phyloP scores from a whole-genome alignment of 2,797 vertebrate genomes.

The Emys orbicularis region DNA sequence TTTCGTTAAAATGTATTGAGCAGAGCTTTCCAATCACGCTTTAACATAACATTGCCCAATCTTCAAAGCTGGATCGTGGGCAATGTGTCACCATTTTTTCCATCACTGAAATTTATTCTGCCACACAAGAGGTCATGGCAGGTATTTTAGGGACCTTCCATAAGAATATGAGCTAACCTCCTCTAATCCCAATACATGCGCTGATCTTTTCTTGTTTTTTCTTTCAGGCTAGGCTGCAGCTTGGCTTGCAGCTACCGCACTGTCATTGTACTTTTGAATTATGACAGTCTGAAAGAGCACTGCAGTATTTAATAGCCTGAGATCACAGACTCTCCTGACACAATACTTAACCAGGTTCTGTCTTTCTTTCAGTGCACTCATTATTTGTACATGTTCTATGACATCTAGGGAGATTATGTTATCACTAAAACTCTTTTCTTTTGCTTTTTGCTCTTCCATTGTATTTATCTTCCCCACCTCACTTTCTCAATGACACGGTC shows the following conservation, averaged over 20 bases:
- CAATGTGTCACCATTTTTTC: constrained; percentile 60
- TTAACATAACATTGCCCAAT: constrained; percentile 60
- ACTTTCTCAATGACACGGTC: background rate
- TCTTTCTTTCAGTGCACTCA: constrained; percentile 67
- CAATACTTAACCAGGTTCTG: constrained; percentile 70
- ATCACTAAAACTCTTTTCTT: constrained; percentile 46
- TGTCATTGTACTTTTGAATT: constrained; percentile 74
- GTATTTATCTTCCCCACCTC: constrained; percentile 44
- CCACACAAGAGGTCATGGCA: constrained; percentile 53
- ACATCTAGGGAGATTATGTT: constrained; percentile 66
- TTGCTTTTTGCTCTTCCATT: constrained; percentile 33
- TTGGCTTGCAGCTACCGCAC: constrained; percentile 38
- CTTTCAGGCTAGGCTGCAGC: constrained; percentile 31
- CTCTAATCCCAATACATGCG: constrained; percentile 53
- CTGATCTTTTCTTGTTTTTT: constrained; percentile 42
- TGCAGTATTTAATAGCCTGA: constrained; percentile 76
- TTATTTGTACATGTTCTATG: constrained; percentile 73
- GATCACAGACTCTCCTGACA: constrained; percentile 71
- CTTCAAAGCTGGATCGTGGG: constrained; percentile 37
- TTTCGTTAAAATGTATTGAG: constrained; percentile 82
- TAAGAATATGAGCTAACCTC: constrained; percentile 74
- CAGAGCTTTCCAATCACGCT: constrained; percentile 79
- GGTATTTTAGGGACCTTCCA: constrained; percentile 56
- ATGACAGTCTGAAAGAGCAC: constrained; percentile 55
- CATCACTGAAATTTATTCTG: constrained; percentile 71